Evolutionary conservation across 2,113 vertebrate genomes (phyloP), one percentile per base, ranked within the genome.

Genomic region (Oxyruncus cristatus): DNA sequence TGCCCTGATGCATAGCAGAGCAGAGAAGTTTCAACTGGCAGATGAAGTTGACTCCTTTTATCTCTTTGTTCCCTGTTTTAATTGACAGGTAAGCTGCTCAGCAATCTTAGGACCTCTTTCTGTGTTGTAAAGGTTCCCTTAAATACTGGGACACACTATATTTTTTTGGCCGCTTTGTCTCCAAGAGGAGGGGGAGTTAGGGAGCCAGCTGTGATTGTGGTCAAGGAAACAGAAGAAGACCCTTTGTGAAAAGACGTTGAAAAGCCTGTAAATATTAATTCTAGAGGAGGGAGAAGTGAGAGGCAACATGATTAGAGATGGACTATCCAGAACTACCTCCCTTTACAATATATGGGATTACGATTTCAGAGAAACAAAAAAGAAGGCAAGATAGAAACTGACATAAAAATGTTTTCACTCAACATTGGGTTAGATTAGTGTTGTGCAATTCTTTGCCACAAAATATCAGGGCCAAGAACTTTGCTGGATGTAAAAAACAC

Each of bases 391-490:
- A 84, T 37, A 92, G 80, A 84, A 75, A 88, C 65, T 41, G 56
- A 78, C 83, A 92, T 24, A 59, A 74, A 92, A 96, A 59, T 92
- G 63, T 95, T 96, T 96, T 95, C 66, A 90, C 63, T 92, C 18
- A 2, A 27, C 35, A 14, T 52, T 42, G 76, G 33, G 49, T 91
- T 94, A 84, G 80, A 79, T 94, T 89, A 89, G 53, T 65, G 61
- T 96, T 94, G 79, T 96, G 95, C 93, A 97, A 96, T 95, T 94
- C 76, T 56, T 96, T 95, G 79, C 95, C 91, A 92, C 95, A 96
- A 91, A 86, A 49, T 72, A 67, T 81, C 73, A 56, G 66, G 76
- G 92, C 96, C 95, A 96, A 93, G 85, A 96, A 84, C 73, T 96
- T 94, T 65, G 56, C 83, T 94, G 88, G 88, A 92, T 87, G 74